These are phyloP conservation scores for Nomada fucata DNA, from an alignment of 2,888 invertebrate genomes.

Conservation along the genomic window DNA sequence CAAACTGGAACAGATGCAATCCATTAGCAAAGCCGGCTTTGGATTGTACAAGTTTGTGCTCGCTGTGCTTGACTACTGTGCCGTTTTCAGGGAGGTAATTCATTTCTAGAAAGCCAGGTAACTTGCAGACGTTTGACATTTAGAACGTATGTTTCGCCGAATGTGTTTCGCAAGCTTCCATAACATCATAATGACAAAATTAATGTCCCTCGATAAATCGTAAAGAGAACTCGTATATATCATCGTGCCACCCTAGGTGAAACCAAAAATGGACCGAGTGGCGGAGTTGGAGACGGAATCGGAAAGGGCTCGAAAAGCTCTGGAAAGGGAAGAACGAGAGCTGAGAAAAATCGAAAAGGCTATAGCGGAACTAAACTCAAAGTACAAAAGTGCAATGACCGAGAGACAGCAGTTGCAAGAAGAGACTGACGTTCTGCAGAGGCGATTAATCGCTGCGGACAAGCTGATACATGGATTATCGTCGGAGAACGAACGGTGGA, in stretches of 20 bases:
- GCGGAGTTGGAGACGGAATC: constrained; percentile 91
- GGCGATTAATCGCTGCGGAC: constrained; percentile 92
- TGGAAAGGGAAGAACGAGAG: constrained; percentile 90
- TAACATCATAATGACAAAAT: too few species aligned
- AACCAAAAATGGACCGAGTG: constrained; percentile 93
- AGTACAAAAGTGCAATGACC: constrained; percentile 91
- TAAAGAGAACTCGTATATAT: background rate
- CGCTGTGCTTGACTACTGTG: constrained; percentile 95
- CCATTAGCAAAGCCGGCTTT: constrained; percentile 93
- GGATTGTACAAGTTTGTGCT: constrained; percentile 93
- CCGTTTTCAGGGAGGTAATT: constrained; percentile 91
- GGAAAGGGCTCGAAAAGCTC: constrained; percentile 83
- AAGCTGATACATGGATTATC: constrained; percentile 94
- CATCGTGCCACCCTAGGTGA: constrained; percentile 82
- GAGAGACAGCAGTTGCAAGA: constrained; percentile 89
- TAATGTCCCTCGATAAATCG: background rate
- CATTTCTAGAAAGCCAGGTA: too few species aligned
- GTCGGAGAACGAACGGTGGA: constrained; percentile 94
- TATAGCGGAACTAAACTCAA: constrained; percentile 88
- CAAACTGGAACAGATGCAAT: constrained; percentile 93
- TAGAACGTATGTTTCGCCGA: too few species aligned
- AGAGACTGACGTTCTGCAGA: constrained; percentile 92
- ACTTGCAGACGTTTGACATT: too few species aligned
- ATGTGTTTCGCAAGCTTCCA: too few species aligned
- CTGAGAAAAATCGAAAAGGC: constrained; percentile 87